Evolutionary conservation across 1,140 invertebrate genomes (phyloP).

Genomic region (Pachypeltis micranthus): DNA sequence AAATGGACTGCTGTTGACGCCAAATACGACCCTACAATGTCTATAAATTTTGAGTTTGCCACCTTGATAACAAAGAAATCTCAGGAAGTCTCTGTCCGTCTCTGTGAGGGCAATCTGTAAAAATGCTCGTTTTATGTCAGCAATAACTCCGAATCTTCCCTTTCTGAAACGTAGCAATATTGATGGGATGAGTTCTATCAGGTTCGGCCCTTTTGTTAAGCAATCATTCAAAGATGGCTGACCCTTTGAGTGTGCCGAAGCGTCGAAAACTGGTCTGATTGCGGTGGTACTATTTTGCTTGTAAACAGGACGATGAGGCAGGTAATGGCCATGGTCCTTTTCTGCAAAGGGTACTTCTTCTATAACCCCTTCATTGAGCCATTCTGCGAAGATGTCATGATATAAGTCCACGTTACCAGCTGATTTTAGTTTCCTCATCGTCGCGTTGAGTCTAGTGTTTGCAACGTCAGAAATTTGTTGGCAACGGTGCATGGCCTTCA

Average conservation of each 20-base stretch:
- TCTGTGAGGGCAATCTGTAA: constrained; percentile 30
- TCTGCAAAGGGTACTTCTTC: constrained; percentile 27
- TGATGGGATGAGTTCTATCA: constrained; percentile 33
- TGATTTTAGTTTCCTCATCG: constrained; percentile 24
- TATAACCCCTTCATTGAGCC: constrained; percentile 29
- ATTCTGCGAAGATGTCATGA: constrained; percentile 29
- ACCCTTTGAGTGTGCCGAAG: constrained; percentile 26
- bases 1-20: background rate
- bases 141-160: constrained; percentile 30
- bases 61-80: constrained; percentile 32
- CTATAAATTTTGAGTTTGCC: constrained; percentile 22
- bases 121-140: constrained; percentile 37
- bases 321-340: constrained; percentile 21
- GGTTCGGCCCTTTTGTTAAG: constrained; percentile 31
- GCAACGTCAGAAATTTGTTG: constrained; percentile 3
- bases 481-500: background rate
- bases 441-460: constrained; percentile 13
- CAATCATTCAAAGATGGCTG: constrained; percentile 33
- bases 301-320: constrained; percentile 31
- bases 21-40: constrained; percentile 28
- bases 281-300: constrained; percentile 28
- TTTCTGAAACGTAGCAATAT: constrained; percentile 34
- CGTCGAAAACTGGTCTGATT: constrained; percentile 31
- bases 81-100: constrained; percentile 30
- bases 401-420: constrained; percentile 28